Conservation (phyloP, 2,888 invertebrate genomes). For the Tenodera sinensis region DNA sequence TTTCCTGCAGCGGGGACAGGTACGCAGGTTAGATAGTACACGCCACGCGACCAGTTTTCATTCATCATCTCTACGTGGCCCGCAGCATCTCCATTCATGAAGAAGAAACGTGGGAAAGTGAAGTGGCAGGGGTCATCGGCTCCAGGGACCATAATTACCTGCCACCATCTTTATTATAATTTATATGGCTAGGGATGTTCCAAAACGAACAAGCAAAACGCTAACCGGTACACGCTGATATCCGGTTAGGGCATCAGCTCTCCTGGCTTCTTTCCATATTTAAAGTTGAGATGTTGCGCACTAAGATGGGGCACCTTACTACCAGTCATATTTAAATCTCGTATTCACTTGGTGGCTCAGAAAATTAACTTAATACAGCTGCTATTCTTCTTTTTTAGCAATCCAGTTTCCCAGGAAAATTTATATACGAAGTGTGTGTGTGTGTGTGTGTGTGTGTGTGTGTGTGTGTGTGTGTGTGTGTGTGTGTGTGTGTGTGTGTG, state of each 20-base stretch:
- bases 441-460: too few species aligned
- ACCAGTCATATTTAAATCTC: too few species aligned
- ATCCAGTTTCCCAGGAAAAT: too few species aligned
- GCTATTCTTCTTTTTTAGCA: too few species aligned
- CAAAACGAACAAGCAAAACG: background rate
- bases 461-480: too few species aligned
- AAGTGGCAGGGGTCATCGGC: slow-evolving; percentile 22
- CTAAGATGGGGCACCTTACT: too few species aligned
- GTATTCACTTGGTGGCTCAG: too few species aligned
- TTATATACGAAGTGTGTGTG: too few species aligned
- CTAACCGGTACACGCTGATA: background rate
- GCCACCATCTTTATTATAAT: slow-evolving; percentile 10
- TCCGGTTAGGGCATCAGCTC: background rate
- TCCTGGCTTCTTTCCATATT: background rate
- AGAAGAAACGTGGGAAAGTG: slow-evolving; percentile 28
- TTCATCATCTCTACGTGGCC: slow-evolving; percentile 40
- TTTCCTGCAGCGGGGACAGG: background rate
- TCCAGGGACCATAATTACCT: slow-evolving; percentile 1
- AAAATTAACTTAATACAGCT: too few species aligned
- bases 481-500: too few species aligned
- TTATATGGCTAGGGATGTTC: slow-evolving; percentile 7
- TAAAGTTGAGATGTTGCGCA: background rate
- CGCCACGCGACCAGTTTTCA: slow-evolving; percentile 42
- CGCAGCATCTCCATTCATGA: slow-evolving; percentile 22
- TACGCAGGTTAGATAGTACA: slow-evolving; percentile 43